Evolutionary conservation across 2,888 invertebrate species (phyloP), one percentile per base, ranked within the genome.

Genomic region (Mesoligia furuncula): DNA sequence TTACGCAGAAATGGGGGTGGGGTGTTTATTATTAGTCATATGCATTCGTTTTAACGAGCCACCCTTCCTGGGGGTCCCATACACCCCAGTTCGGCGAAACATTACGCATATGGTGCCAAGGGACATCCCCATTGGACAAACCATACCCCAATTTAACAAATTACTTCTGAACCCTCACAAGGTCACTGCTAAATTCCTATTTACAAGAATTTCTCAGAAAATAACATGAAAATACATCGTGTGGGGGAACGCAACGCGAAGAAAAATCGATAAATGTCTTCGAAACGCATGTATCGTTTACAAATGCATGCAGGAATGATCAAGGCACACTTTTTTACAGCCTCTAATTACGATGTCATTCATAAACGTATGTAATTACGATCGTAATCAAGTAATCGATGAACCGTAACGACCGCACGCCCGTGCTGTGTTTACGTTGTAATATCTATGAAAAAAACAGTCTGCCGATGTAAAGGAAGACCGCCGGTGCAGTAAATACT

Each of bases 311-410:
- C 70, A 83, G 64, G 72, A 81, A 84, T 86, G 75, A 78, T 83
- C 79, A 84, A 74, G 68, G 82, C 85, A 79, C 90, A 86, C 90
- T 91, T 89, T 91, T 86, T 80, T 85, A 87, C 80, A 85, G 86
- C 81, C 85, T 92, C 85, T 91, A 90, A 90, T 88, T 88, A 88
- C 90, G 85, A 88, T 93, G 90, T 93, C 96, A 96, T 96, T 96
- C 95, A 96, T 95, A 94, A 96, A 95, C 91, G 90, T 81, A 78
- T 78, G 83, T 93, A 95, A 95, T 94, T 94, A 94, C 90, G 88
- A 90, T 91, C 87, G 90, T 93, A 94, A 92, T 93, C 90, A 93
- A 93, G 86, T 92, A 95, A 96, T 96, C 96, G 95, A 96, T 96
- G 93, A 92, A 86, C 91, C 91, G 83, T 93, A 92, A 93, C 93